phyloP scores from a whole-genome alignment of 1,140 invertebrate species.

The Drosophila auraria region DNA sequence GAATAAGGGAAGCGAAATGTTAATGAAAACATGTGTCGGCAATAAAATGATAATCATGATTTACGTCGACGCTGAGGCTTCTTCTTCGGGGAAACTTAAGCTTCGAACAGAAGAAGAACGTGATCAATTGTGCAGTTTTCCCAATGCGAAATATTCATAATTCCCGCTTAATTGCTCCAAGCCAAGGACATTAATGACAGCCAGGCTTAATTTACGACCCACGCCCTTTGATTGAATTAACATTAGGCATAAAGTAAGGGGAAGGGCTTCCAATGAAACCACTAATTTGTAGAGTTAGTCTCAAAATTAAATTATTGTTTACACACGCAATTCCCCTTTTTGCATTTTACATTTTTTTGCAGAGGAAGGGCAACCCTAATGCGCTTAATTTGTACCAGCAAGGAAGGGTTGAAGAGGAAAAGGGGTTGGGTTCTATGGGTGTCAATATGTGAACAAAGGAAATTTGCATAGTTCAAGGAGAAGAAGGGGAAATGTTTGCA shows the following conservation, averaged over 20 bases:
- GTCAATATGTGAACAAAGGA: conserved; percentile 57
- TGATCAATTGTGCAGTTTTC: conserved; percentile 44
- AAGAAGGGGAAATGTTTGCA: background rate
- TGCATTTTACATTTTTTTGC: conserved; percentile 14
- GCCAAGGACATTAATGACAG: conserved; percentile 36
- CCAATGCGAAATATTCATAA: conserved; percentile 48
- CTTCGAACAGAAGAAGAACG: conserved; percentile 33
- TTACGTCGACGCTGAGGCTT: conserved; percentile 48
- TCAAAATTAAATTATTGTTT: conserved; percentile 77
- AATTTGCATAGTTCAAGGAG: conserved; percentile 48
- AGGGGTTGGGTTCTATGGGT: conserved; percentile 26
- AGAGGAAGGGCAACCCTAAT: background rate
- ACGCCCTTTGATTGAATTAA: conserved; percentile 39
- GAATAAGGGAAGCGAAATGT: conserved; percentile 25
- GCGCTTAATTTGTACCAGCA: conserved; percentile 42
- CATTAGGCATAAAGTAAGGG: background rate
- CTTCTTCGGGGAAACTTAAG: conserved; percentile 34
- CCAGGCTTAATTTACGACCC: conserved; percentile 19
- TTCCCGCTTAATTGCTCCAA: conserved; percentile 46
- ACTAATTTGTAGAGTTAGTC: conserved; percentile 66
- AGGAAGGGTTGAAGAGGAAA: conserved; percentile 32
- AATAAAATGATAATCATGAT: conserved; percentile 80
- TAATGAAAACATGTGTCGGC: conserved; percentile 79
- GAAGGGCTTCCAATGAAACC: conserved; percentile 41
- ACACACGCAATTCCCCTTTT: conserved; percentile 41